A percentile compares a stretch with the other conserved stretches of the same genome.
Conservation (phyloP, 1,140 invertebrate genomes). For the Orchesella cincta region DNA sequence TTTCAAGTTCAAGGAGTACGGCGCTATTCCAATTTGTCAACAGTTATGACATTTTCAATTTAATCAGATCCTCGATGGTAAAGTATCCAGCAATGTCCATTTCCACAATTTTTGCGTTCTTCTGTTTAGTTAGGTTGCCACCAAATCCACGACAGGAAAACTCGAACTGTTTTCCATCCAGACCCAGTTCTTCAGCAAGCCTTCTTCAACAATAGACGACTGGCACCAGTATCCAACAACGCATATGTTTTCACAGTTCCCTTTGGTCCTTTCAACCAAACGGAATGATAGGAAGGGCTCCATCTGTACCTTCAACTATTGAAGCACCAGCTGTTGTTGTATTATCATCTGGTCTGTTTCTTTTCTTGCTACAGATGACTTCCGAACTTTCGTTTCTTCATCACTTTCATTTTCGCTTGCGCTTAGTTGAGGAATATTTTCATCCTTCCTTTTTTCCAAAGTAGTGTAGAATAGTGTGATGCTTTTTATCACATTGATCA, state of each 20-base stretch:
- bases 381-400: background rate
- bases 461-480: no score
- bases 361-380: background rate
- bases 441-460: background rate
- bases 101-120: background rate
- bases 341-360: background rate
- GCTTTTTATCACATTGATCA: no score
- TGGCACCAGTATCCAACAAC: background rate
- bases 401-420: background rate
- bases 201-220: background rate
- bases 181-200: background rate
- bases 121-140: background rate
- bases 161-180: background rate
- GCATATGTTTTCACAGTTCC: background rate
- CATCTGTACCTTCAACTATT: background rate
- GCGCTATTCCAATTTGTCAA: background rate
- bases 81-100: no score
- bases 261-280: background rate
- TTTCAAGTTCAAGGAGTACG: background rate
- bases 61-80: background rate
- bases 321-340: background rate
- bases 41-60: background rate
- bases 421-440: background rate
- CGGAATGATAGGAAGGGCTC: background rate
- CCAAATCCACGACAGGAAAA: background rate